Evolutionary conservation across 2,888 invertebrate species (phyloP).

Genomic region (Mythimna ferrago): DNA sequence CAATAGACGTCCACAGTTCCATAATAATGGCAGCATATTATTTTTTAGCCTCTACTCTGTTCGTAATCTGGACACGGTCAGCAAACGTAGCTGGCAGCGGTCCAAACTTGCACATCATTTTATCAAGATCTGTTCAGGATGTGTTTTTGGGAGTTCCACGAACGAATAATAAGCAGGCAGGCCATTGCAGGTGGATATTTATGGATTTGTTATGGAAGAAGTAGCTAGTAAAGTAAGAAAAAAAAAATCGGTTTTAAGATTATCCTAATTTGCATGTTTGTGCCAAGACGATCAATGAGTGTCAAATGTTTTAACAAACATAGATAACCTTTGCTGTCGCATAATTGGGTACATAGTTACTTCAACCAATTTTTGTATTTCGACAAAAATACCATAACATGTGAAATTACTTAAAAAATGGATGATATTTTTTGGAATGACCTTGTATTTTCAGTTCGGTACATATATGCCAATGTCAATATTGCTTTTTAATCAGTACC

Average conservation of each 20-base stretch:
- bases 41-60: slow-evolving; percentile 32
- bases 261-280: background rate
- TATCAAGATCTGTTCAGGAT: slow-evolving; percentile 59
- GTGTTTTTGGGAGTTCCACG: slow-evolving; percentile 41
- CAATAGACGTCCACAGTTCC: background rate
- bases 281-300: background rate
- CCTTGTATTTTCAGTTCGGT: no score
- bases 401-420: no score
- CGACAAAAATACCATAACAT: no score
- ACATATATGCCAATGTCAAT: no score
- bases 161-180: slow-evolving; percentile 46
- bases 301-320: background rate
- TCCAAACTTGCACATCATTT: slow-evolving; percentile 57
- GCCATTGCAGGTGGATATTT: slow-evolving; percentile 37
- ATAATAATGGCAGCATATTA: slow-evolving; percentile 32
- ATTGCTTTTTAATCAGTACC: no score
- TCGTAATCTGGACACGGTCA: slow-evolving; percentile 52
- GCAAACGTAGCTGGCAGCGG: slow-evolving; percentile 47
- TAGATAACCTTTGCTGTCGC: no score
- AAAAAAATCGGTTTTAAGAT: background rate
- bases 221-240: background rate
- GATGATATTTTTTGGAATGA: no score
- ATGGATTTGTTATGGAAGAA: slow-evolving; percentile 24
- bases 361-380: no score
- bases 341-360: no score